A percentile compares a stretch with the other conserved stretches of the same genome.
Conservation (phyloP, 64 coral and sea anemone species). For the Porites australiensis region DNA sequence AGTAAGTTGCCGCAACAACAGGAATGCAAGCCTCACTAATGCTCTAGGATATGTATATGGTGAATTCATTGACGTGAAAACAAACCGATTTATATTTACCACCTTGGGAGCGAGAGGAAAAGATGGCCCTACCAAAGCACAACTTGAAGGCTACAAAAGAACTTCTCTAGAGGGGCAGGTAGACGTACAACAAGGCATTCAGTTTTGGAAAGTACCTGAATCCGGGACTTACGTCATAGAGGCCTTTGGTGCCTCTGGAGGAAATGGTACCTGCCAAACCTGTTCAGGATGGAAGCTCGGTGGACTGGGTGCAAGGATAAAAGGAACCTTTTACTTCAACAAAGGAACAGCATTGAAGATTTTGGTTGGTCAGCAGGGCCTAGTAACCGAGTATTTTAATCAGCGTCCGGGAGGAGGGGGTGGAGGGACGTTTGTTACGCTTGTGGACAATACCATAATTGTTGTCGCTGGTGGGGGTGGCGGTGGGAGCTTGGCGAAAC, state of each 20-base stretch:
- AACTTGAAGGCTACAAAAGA: constrained; percentile 18
- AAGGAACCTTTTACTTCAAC: constrained; percentile 49
- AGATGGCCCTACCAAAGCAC: constrained; percentile 19
- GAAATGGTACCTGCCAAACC: constrained; percentile 38
- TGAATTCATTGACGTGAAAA: constrained; percentile 21
- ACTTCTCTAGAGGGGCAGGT: constrained; percentile 24
- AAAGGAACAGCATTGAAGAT: constrained; percentile 26
- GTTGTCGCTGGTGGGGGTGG: constrained; percentile 68
- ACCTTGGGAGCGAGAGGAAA: constrained; percentile 26
- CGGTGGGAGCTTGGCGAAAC: constrained; percentile 31
- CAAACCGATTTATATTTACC: constrained; percentile 22
- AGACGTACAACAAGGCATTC: constrained; percentile 24
- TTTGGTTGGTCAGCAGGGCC: constrained; percentile 56
- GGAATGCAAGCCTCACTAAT: background rate
- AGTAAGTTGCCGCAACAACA: background rate
- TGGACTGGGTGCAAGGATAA: constrained; percentile 58
- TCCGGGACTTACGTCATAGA: constrained; percentile 61
- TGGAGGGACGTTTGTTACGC: constrained; percentile 71
- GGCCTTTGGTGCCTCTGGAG: constrained; percentile 62
- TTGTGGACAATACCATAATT: constrained; percentile 13
- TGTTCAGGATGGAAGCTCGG: constrained; percentile 44
- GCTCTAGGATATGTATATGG: constrained; percentile 40
- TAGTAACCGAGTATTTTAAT: background rate
- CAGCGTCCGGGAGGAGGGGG: constrained; percentile 69
- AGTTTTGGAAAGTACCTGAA: constrained; percentile 52